phyloP scores from a whole-genome alignment of 2,797 vertebrate genomes.

The Arremon brunneinucha region DNA sequence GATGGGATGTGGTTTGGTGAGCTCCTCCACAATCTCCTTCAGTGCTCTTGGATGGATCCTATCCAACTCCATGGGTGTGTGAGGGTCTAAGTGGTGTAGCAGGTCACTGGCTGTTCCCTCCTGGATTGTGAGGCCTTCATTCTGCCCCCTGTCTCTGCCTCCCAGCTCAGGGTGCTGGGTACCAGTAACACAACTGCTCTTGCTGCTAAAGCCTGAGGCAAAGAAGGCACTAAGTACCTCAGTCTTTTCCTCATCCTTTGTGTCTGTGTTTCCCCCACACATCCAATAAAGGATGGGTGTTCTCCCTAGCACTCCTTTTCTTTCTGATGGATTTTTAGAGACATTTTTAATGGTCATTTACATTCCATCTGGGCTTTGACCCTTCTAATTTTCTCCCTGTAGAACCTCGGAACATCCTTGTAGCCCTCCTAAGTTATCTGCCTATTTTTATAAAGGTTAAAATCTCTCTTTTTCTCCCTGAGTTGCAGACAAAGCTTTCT shows the following conservation, averaged over 20 bases:
- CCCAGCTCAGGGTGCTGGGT: neutral
- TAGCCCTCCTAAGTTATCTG: neutral
- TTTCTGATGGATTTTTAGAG: neutral
- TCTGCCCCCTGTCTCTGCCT: neutral
- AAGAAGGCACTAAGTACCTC: neutral
- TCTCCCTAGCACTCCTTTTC: neutral
- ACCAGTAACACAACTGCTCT: neutral
- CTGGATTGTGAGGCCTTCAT: neutral
- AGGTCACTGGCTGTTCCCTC: neutral
- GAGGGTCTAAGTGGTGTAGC: neutral
- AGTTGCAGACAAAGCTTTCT: neutral
- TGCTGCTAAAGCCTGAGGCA: neutral
- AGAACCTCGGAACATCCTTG: neutral
- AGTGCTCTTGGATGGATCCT: neutral
- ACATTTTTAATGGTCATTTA: neutral
- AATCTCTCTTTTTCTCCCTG: neutral
- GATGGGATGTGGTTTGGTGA: neutral
- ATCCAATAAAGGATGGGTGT: neutral
- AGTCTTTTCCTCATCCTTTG: neutral
- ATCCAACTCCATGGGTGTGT: neutral
- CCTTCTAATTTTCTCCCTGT: neutral
- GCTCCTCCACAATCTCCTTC: neutral
- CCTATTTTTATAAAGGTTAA: neutral
- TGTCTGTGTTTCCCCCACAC: rapidly evolving
- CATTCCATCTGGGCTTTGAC: neutral